Conservation (phyloP, 2,113 vertebrate genomes). For the Ceyx cyanopectus region DNA sequence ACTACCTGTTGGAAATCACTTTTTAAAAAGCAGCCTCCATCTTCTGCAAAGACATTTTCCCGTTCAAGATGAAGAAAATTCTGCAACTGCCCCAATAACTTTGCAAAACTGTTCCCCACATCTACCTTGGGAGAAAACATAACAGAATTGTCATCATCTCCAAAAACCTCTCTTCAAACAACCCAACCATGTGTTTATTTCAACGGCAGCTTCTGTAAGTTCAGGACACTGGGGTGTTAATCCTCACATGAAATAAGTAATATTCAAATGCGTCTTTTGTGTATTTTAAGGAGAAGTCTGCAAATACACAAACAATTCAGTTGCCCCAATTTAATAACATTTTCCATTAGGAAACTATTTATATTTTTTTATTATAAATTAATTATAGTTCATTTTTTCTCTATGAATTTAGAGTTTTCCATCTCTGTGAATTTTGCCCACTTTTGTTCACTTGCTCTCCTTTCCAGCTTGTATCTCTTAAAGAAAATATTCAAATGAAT, state of each 20-base stretch:
- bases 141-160: background rate
- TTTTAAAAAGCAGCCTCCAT: background rate
- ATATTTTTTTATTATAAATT: no score
- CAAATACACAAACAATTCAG: background rate
- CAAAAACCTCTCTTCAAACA: background rate
- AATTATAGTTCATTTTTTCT: background rate
- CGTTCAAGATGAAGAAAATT: background rate
- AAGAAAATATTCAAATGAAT: background rate
- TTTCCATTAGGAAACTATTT: background rate
- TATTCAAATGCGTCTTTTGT: background rate
- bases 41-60: background rate
- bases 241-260: background rate
- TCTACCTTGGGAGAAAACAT: background rate
- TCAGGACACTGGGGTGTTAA: background rate
- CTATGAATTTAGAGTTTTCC: background rate
- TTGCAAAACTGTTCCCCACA: background rate
- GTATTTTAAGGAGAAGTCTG: background rate
- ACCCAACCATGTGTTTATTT: background rate
- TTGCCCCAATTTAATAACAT: background rate
- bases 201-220: background rate
- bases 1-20: background rate
- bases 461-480: background rate
- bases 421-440: background rate
- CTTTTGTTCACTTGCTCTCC: background rate
- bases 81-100: background rate